Conservation (phyloP, 2,113 vertebrate species). For the Epinephelus moara region DNA sequence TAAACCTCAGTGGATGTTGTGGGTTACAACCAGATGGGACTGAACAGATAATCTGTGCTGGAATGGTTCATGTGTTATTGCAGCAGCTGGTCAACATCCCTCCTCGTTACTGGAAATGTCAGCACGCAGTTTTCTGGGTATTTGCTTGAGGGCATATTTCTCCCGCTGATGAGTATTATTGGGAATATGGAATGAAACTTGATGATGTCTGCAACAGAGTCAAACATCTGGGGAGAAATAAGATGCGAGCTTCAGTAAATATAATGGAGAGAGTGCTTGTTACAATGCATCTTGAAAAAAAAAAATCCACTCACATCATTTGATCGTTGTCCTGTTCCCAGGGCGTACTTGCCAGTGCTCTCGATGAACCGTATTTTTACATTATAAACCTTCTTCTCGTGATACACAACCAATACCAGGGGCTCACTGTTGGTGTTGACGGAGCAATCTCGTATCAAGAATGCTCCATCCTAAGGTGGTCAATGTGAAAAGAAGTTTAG, state of each 20-base stretch:
- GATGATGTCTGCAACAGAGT: slow-evolving; percentile 90
- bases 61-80: slow-evolving; percentile 19
- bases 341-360: slow-evolving; percentile 81
- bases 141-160: slow-evolving; percentile 68
- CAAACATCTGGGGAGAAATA: slow-evolving; percentile 87
- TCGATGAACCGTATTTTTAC: slow-evolving; percentile 92
- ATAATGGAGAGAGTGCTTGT: not conserved
- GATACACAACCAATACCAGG: slow-evolving; percentile 89
- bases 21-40: not conserved
- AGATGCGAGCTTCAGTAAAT: not conserved
- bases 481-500: not conserved
- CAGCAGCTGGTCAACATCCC: slow-evolving; percentile 73
- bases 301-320: slow-evolving; percentile 84
- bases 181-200: slow-evolving; percentile 90
- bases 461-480: slow-evolving; percentile 88
- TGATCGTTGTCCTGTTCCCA: slow-evolving; percentile 90
- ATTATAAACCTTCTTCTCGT: slow-evolving; percentile 90
- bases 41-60: not conserved
- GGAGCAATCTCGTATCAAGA: slow-evolving; percentile 91
- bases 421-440: slow-evolving; percentile 86
- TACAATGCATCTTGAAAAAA: not conserved
- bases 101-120: slow-evolving; percentile 76
- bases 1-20: not conserved
- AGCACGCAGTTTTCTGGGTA: slow-evolving; percentile 86
- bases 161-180: slow-evolving; percentile 89